Evolutionary conservation across 2,888 invertebrate genomes (phyloP), one percentile per base, ranked within the genome.

Genomic region (Cecidostiba fungosa): DNA sequence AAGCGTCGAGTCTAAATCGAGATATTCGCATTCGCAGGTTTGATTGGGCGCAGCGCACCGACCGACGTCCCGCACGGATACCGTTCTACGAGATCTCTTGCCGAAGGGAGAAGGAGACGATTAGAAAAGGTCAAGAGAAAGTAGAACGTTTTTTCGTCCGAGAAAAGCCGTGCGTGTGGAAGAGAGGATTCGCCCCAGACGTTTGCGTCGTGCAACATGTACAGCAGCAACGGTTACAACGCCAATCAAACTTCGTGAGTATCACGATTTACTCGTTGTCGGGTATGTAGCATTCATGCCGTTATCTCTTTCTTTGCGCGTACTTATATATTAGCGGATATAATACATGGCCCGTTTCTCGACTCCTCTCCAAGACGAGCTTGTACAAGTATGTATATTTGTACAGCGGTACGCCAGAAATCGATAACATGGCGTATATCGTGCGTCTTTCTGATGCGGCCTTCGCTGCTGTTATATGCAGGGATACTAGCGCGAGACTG

Each of bases 171-270:
- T 77, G 77, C 78, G 78, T 29, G 29, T 29, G 29, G 76, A 23
- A 59, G 54, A 59, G 54, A 66, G 70, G n/a, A 36, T 80, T 76
- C 32, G 70, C 69, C 47, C 66, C 23, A 32, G 69, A 39, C 36
- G 26, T 32, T 74, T 59, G 47, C 54, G 47, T 79, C 85, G 86
- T 88, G 87, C 88, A 86, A 89, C n/a, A 93, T 93, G 93, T 92
- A 92, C 88, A 91, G 87, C 88, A 91, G 87, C 89, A 92, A 91
- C 90, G 90, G 90, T 88, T 93, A 92, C 54, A 59, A 23, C 89
- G 90, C 91, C 89, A 91, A 91, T 90, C 92, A 92, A 89, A 91
- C 90, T 88, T 91, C 92, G 93, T 93, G 88, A 90, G 92, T 87
- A 82, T 50, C 23, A 66, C 66, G 54, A 59, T 59, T 59, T 59